Percentiles rank a stretch among this genome's conserved stretches.
Evolutionary conservation across 2,113 vertebrate species (phyloP).

Genomic region (Pogonocichla stellata): DNA sequence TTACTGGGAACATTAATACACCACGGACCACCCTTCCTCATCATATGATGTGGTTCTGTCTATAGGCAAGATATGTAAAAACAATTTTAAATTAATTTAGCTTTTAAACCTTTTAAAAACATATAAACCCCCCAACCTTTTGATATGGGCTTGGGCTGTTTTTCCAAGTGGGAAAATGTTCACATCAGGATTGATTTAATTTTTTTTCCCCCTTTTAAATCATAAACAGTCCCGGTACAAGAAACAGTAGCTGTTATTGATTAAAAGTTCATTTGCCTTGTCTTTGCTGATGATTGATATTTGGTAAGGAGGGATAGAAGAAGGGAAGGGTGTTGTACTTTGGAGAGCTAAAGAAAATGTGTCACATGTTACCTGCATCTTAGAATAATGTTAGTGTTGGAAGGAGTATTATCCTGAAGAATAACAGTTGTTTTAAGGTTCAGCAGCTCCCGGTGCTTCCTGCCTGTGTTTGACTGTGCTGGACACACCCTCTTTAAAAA

Average conservation of each 20-base stretch:
- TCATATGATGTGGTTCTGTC: slow-evolving; percentile 44
- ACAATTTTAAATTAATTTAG: slow-evolving; percentile 68
- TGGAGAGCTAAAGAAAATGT: slow-evolving; percentile 48
- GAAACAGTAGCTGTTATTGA: slow-evolving; percentile 83
- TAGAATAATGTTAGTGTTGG: slow-evolving; percentile 64
- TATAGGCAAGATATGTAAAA: slow-evolving; percentile 57
- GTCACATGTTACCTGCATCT: slow-evolving; percentile 72
- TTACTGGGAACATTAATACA: slow-evolving; percentile 27
- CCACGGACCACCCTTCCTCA: slow-evolving; percentile 16
- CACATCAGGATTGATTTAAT: slow-evolving; percentile 79
- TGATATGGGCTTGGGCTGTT: slow-evolving; percentile 63
- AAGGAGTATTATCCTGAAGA: background rate
- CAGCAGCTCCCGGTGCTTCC: slow-evolving; percentile 11
- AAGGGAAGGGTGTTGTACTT: slow-evolving; percentile 59
- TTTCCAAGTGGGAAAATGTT: slow-evolving; percentile 71
- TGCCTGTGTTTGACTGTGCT: background rate
- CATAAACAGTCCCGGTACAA: slow-evolving; percentile 78
- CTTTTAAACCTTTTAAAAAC: slow-evolving; percentile 62
- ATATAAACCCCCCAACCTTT: slow-evolving; percentile 46
- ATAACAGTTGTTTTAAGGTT: slow-evolving; percentile 57
- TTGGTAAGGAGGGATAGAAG: slow-evolving; percentile 62
- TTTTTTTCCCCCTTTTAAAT: slow-evolving; percentile 72
- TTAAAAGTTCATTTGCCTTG: slow-evolving; percentile 80
- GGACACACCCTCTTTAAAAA: background rate
- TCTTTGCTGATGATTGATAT: slow-evolving; percentile 75